Evolutionary conservation across 2,888 invertebrate genomes (phyloP), one percentile per base, ranked within the genome.

Genomic region (Coenonympha glycerion): DNA sequence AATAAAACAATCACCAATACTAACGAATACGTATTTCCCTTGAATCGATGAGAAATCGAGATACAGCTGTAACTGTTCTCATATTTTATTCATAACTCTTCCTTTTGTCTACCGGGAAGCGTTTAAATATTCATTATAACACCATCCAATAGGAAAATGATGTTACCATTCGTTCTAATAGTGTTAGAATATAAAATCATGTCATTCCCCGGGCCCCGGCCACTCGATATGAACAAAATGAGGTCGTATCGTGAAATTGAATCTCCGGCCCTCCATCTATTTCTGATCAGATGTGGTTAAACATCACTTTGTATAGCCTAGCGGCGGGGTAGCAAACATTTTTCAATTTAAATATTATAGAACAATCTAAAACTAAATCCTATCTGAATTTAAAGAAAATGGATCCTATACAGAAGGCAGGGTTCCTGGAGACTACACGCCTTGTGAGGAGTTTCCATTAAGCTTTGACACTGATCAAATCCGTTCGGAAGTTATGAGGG

Each of bases 221-320:
- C 37, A 22, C 21, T 13, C 22, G 37, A 37, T 37, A 37, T 13
- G 37, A 37, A 37, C 37, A 37, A 37, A 37, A 37, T 37, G 37
- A 22, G 37, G 37, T 37, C 37, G 22, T 48, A 48, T 48, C 48
- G 41, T 48, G 40, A 40, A 48, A 48, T 41, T 26, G 24, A 48
- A 48, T 48, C 48, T 41, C 40, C 24, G 26, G 40, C 40, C 40
- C 21, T 48, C 24, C 48, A 48, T 48, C 33, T 33, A 48, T 48
- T 24, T 40, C 48, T 37, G 37, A 37, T 37, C 37, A 37, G 37
- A 37, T 37, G 37, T 22, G 22, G 37, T 37, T 37, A 13, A 21
- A 37, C 37, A 13, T 37, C 37, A 11, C 34, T 34, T 18, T 3
- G 15, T 34, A 33, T 36, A 36, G 13, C 15, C 15, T 13, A 13